Base-by-base conservation (phyloP, 2,888 invertebrate species). In the Hemicrepidius hirtus region DNA sequence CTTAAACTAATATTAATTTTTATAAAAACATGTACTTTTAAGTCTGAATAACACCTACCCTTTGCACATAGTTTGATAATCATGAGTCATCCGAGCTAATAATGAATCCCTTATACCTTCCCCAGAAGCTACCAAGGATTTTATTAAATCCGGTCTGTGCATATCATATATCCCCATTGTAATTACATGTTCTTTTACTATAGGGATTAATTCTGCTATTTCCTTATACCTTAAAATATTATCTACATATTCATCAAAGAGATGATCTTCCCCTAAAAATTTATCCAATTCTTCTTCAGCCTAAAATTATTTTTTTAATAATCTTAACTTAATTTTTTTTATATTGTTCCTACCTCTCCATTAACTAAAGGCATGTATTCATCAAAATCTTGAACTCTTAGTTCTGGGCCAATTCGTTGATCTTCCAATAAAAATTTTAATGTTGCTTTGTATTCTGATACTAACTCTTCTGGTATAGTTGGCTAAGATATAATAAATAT, bases 141-240 rank as follows among this genome's bases (percentile, higher is more conserved):
- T 88, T 53, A 97, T 94, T 32, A 97, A 87, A 66, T 94, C 94
- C 57, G 89, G 91, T 67, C 97, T 91, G 84, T 95, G 93, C 84
- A 97, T 92, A 82, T 95, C 93, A 84, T 95, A 98, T 87, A 97
- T 91, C 7, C 96, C 96, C 82, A 95, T 92, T 16, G 92, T 91
- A 16, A 94, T 89, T 0, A 93, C 92, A 72, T 92, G 90, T 77
- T 92, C 90, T 32, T 90, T 85, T 79, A 87, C 79, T 60, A 87
- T 72, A 0, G 92, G 91, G 72, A 94, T 92, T 69, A 89, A 89
- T 64, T 88, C 88, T 49, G 91, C 89, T 20, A 93, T 85, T n/a
- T 89, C 86, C 49, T 91, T 90, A 78, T 91, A 94, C 76, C 90
- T 89, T 3, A 90, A 86, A 3, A 94, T 88, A 78, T 91, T 88